These are phyloP conservation scores for Drosophila tani DNA, from an alignment of 1,140 invertebrate species.

Conservation along the genomic window DNA sequence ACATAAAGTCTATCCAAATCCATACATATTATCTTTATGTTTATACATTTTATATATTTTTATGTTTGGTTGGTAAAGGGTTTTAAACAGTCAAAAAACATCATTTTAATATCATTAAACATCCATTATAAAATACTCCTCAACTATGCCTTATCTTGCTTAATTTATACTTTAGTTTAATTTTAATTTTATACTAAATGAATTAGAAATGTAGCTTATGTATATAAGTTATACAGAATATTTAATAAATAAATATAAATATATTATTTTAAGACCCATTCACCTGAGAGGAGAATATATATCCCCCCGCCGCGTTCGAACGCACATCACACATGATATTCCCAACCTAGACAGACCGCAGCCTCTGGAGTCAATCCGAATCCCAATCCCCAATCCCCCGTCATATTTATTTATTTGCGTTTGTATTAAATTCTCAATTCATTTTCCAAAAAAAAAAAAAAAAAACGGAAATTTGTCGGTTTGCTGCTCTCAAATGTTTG, in stretches of 20 bases:
- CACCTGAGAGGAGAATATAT: no score
- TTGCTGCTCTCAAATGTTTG: slow-evolving; percentile 34
- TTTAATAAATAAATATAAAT: not conserved
- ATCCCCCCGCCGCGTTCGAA: not conserved
- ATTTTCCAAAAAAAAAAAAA: slow-evolving; percentile 35
- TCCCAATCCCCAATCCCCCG: not conserved
- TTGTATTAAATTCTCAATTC: slow-evolving; percentile 64
- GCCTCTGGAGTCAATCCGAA: not conserved
- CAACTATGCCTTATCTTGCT: not conserved
- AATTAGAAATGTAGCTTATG: not conserved
- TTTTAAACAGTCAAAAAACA: not conserved
- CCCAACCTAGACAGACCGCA: not conserved
- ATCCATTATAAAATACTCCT: not conserved
- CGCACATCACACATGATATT: not conserved
- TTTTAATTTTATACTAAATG: not conserved
- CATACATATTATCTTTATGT: not conserved
- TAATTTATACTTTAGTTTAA: no score
- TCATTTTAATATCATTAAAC: no score
- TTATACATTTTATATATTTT: not conserved
- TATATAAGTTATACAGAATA: not conserved
- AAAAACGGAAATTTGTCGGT: slow-evolving; percentile 22
- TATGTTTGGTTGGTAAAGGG: not conserved
- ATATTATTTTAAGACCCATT: not conserved
- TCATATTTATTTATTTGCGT: slow-evolving; percentile 55
- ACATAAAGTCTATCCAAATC: not conserved